Base-by-base conservation (phyloP, 2,888 invertebrate genomes). In the Yponomeuta plumbellus region DNA sequence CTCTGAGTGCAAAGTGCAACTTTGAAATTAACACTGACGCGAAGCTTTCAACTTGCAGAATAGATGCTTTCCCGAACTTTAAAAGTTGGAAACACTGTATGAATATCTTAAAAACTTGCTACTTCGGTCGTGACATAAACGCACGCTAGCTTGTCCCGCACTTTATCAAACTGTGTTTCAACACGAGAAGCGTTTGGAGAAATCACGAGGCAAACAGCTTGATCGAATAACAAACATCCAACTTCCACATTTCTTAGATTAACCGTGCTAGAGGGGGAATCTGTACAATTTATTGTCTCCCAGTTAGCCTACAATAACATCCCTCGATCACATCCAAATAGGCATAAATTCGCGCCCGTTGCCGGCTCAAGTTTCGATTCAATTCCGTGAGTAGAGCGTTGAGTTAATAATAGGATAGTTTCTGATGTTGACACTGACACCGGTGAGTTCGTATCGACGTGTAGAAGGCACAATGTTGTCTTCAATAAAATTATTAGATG, bases 361-460 rank as follows among this genome's bases (percentile, higher is more conserved):
- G 8, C 34, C 8, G 8, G 34, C 34, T 52, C 17, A 52, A 52
- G 44, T 52, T 52, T 13, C 44, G 44, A 17, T 17, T 52, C 44
- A 52, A 52, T 52, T 52, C 44, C 44, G 44, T 52, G 44, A 52
- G 44, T 52, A 52, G 34, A 34, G 44, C 44, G 44, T 52, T 52
- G 44, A 52, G 44, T 17, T 17, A 52, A 52, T 17, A 52, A 1
- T 17, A 52, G 3, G 17, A 2, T 52, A 52, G 44, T 52, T 52
- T 52, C 17, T 52, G 44, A 13, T 52, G 44, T 10, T 10, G 34
- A 34, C 34, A 6, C 34, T 10, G 6, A 34, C 34, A 34, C 34
- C 34, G 5, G 34, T 6, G 1, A 34, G 8, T 34, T 34, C 8
- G 8, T 8, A 34, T 6, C 5, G 8, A 34, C 17, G 13, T 3